A percentile compares a stretch with the other conserved stretches of the same genome.
Conservation (phyloP, 2,113 vertebrate species). For the Cottus gobio region DNA sequence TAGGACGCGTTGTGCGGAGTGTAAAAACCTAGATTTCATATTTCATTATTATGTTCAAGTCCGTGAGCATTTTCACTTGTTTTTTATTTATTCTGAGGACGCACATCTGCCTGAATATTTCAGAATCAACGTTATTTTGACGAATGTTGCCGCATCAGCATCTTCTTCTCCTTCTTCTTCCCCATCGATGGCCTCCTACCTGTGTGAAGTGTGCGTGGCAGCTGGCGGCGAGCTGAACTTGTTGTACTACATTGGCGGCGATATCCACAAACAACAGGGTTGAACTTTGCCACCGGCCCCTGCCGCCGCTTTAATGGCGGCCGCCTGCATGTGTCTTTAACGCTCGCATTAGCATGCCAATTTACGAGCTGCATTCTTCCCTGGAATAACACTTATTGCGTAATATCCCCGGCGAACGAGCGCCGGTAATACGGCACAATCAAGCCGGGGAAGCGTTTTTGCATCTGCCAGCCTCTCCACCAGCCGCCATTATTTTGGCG, state of each 20-base stretch:
- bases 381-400: conserved; percentile 85
- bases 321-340: conserved; percentile 73
- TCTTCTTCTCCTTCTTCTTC: no score
- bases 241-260: conserved; percentile 38
- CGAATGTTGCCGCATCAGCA: background rate
- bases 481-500: conserved; percentile 72
- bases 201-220: background rate
- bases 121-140: background rate
- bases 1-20: background rate
- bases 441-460: conserved; percentile 69
- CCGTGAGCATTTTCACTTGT: background rate
- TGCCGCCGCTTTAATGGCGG: conserved; percentile 59
- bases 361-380: conserved; percentile 74
- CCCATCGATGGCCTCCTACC: background rate
- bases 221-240: conserved; percentile 54
- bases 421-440: conserved; percentile 74
- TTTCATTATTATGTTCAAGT: background rate
- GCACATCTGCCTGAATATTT: no score
- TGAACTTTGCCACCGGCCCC: conserved; percentile 68
- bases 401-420: conserved; percentile 79
- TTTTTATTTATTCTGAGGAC: no score
- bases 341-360: conserved; percentile 82
- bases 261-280: conserved; percentile 64
- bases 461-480: conserved; percentile 74
- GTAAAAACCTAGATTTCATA: conserved; percentile 7